Conservation (phyloP, 1,140 invertebrate genomes). For the Oncopodura yosiiana region DNA sequence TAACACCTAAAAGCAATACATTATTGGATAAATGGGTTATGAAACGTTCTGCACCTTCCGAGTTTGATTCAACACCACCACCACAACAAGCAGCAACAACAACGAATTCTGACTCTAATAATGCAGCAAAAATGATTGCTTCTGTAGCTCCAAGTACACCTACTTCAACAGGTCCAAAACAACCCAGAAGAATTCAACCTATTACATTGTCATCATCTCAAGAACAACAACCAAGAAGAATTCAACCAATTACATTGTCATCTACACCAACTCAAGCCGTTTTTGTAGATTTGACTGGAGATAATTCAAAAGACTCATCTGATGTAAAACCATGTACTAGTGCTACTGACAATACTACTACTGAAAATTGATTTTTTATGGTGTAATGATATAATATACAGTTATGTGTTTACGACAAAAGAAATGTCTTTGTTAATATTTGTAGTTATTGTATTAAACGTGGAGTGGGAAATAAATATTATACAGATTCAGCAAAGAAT, state of each 20-base stretch:
- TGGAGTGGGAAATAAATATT: too few relatives aligned
- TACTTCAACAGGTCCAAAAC: conserved; percentile 1
- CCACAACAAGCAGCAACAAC: background rate
- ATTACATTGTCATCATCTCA: conserved; percentile 9
- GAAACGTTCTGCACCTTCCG: background rate
- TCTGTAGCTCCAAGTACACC: background rate
- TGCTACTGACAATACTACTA: too few relatives aligned
- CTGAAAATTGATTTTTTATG: too few relatives aligned
- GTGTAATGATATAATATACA: too few relatives aligned
- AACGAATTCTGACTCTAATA: background rate
- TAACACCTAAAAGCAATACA: conserved; percentile 6
- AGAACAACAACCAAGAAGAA: conserved; percentile 17
- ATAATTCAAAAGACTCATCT: too few relatives aligned
- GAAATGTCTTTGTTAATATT: too few relatives aligned
- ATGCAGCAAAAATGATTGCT: background rate
- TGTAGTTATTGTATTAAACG: too few relatives aligned
- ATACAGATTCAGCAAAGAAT: too few relatives aligned
- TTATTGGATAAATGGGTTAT: conserved; percentile 14
- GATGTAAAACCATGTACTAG: too few relatives aligned
- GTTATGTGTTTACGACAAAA: too few relatives aligned
- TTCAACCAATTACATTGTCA: conserved; percentile 15
- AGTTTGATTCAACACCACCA: background rate
- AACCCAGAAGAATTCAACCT: conserved; percentile 15
- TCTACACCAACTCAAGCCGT: background rate
- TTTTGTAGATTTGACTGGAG: too few relatives aligned